Evolutionary conservation across 2,888 invertebrate species (phyloP).

Genomic region (Ephialtes manifestator): DNA sequence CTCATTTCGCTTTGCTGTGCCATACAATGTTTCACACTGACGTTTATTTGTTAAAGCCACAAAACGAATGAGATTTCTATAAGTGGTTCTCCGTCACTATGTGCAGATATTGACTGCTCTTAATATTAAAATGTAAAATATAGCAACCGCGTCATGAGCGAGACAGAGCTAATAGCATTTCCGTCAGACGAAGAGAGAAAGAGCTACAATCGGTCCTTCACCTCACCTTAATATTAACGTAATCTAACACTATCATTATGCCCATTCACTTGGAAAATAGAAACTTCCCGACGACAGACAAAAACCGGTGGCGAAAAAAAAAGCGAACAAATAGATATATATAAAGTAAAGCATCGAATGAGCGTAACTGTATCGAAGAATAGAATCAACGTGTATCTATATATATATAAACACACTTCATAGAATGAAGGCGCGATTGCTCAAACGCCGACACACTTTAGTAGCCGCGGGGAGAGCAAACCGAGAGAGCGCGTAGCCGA

Average conservation of each 20-base stretch:
- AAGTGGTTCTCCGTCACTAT: not conserved
- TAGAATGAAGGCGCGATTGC: constrained; percentile 44
- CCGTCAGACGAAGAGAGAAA: not conserved
- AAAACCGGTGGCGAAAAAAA: not conserved
- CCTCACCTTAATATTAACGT: constrained; percentile 1
- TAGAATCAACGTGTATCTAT: constrained; percentile 42
- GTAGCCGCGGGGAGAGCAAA: constrained; percentile 44
- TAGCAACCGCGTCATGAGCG: not conserved
- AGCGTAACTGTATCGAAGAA: constrained; percentile 58
- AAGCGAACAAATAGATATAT: constrained; percentile 26
- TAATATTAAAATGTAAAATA: not conserved
- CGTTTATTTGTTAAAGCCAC: not conserved
- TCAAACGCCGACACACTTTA: constrained; percentile 71
- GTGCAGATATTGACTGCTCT: not conserved
- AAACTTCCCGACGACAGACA: not conserved
- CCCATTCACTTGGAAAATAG: constrained; percentile 26
- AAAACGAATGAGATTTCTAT: constrained; percentile 15
- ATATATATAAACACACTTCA: constrained; percentile 36
- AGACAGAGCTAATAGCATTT: not conserved
- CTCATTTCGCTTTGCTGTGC: not conserved
- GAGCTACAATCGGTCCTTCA: not conserved
- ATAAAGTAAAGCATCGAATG: constrained; percentile 40
- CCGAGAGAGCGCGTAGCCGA: constrained; percentile 41
- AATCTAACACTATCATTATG: constrained; percentile 7
- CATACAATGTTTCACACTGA: not conserved